Conservation (phyloP, 2,888 invertebrate genomes). For the Bhutanitis thaidina region DNA sequence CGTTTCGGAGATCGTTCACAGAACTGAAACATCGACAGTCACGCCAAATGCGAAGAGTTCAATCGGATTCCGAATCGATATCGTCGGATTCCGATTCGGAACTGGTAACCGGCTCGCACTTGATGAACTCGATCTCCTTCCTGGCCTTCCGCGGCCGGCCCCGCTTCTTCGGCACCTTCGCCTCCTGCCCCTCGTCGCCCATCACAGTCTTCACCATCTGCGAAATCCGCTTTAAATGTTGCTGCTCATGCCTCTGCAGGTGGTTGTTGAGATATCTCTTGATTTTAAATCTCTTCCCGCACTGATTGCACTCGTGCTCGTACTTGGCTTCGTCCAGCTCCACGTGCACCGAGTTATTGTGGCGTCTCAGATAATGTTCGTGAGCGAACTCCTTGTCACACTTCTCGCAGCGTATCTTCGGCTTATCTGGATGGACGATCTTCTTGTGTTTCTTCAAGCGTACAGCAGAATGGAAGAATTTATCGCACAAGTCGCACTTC, state of each 20-base stretch:
- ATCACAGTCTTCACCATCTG: slow-evolving; percentile 70
- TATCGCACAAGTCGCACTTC: slow-evolving; percentile 67
- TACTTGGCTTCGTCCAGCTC: slow-evolving; percentile 61
- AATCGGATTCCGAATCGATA: slow-evolving; percentile 39
- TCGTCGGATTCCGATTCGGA: slow-evolving; percentile 50
- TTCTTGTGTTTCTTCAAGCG: slow-evolving; percentile 70
- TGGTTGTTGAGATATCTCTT: slow-evolving; percentile 65
- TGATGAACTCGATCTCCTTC: slow-evolving; percentile 68
- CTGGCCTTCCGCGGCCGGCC: slow-evolving; percentile 40
- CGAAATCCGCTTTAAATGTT: slow-evolving; percentile 64
- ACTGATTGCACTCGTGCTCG: slow-evolving; percentile 61
- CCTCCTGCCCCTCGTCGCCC: slow-evolving; percentile 43
- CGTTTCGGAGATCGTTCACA: no score
- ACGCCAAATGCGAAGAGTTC: no score
- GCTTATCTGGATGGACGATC: slow-evolving; percentile 66
- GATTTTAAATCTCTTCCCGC: slow-evolving; percentile 69
- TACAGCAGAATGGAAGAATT: slow-evolving; percentile 61
- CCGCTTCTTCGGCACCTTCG: slow-evolving; percentile 39
- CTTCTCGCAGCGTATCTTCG: slow-evolving; percentile 62
- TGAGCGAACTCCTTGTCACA: slow-evolving; percentile 71
- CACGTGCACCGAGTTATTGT: slow-evolving; percentile 62
- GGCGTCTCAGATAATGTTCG: slow-evolving; percentile 59
- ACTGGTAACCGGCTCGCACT: slow-evolving; percentile 66
- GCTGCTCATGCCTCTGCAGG: slow-evolving; percentile 66
- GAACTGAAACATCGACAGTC: no score